Conservation (phyloP, 2,888 invertebrate genomes). For the Gordius sp. region DNA sequence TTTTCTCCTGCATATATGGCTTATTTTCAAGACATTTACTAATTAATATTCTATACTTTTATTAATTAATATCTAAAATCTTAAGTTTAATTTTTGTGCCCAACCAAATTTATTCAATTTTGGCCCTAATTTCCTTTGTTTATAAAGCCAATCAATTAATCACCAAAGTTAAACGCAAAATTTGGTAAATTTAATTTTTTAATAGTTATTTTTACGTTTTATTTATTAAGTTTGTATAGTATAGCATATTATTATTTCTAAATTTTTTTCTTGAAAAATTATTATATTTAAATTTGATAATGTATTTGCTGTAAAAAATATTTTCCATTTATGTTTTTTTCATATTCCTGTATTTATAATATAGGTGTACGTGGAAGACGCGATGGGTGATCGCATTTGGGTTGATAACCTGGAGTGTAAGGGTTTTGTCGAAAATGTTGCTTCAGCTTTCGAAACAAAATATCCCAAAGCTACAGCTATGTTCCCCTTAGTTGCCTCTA, state of each 20-base stretch:
- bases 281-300: not conserved
- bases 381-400: not conserved
- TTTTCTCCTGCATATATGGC: no score
- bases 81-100: no score
- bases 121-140: no score
- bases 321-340: not conserved
- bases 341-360: no score
- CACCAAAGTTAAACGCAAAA: no score
- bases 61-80: no score
- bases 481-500: no score
- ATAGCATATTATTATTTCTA: not conserved
- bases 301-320: not conserved
- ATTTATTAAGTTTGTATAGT: not conserved
- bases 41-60: no score
- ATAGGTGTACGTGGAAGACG: conserved; percentile 7
- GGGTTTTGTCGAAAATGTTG: not conserved
- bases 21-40: no score
- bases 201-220: not conserved
- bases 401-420: conserved; percentile 8
- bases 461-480: no score
- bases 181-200: not conserved
- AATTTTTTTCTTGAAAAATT: not conserved
- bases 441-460: not conserved
- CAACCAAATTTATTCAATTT: no score
- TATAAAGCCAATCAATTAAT: no score